Base-by-base conservation (phyloP, 2,113 vertebrate genomes). In the Naja naja region DNA sequence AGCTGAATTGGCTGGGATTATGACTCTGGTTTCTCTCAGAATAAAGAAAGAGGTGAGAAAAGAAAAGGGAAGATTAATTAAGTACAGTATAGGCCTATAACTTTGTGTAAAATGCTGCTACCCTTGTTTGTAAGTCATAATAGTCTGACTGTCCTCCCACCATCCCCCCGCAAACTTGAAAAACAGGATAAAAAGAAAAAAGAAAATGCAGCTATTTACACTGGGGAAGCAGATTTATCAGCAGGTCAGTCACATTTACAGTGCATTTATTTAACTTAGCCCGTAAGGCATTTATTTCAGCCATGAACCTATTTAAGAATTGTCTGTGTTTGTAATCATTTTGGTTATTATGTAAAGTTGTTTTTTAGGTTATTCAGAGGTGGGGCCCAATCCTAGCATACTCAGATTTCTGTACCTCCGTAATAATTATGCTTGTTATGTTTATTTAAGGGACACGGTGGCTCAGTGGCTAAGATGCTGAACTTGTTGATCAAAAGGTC, bases 81-180 rank as follows among this genome's bases (percentile, higher is more conserved):
- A 20, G 34, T 39, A 39, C 69, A 74, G 6, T 39, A 39, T 20
- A 39, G 34, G 69, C 69, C 16, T 20, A 9, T 86, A 53, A 53
- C 88, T 94, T 87, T 25, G 30, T 90, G 11, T 92, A 95, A 94
- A 85, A 43, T 45, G 60, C 86, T 81, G 34, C 2, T 74, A 39
- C n/a, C 69, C 20, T 81, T 81, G n/a, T 39, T 81, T 39, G 5
- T 1, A 81, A 81, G 69, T 22, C 69, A 81, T 39, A 81, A 39
- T 39, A 81, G n/a, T 81, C 34, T 81, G 69, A 20, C 5, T 81
- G 6, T 7, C 6, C 2, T 6, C 14, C 14, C n/a, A n/a, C n/a
- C n/a, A n/a, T n/a, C 5, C 16, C 1, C 69, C 20, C 55, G 5
- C 22, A 23, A 39, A 8, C 34, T 34, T 39, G 69, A 81, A 81